These are phyloP conservation scores for Scelioninae gen. 2 DNA, from an alignment of 2,888 invertebrate genomes.

Conservation along the genomic window DNA sequence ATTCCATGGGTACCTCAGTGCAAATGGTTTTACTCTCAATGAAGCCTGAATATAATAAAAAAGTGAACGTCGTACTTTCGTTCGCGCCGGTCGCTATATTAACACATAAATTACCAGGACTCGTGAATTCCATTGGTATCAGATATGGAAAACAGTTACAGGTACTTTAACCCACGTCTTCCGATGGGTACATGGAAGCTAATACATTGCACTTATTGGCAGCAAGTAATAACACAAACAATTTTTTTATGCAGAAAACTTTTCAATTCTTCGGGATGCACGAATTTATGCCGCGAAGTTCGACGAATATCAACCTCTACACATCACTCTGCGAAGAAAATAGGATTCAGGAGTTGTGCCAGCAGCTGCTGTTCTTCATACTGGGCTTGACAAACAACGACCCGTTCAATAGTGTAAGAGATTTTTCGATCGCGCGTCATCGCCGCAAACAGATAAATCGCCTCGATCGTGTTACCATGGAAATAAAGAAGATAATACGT, in stretches of 20 bases:
- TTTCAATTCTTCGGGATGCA: conserved; percentile 63
- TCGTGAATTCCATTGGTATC: conserved; percentile 62
- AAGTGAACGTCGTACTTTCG: conserved; percentile 65
- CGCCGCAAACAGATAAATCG: too few species aligned
- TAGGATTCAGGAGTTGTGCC: conserved; percentile 63
- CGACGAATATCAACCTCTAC: conserved; percentile 59
- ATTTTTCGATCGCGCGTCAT: conserved; percentile 57
- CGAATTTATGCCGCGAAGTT: conserved; percentile 65
- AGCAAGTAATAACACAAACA: neutral
- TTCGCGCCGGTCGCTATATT: conserved; percentile 68
- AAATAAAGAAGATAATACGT: too few species aligned
- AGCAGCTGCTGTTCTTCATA: conserved; percentile 61
- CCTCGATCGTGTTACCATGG: too few species aligned
- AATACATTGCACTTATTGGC: too few species aligned
- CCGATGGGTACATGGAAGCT: too few species aligned
- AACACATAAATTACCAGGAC: conserved; percentile 66
- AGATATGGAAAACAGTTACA: conserved; percentile 66
- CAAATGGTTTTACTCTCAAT: conserved; percentile 67
- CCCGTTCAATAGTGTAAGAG: conserved; percentile 65
- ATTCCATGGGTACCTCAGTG: conserved; percentile 69
- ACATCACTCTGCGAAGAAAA: conserved; percentile 63
- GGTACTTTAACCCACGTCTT: conserved; percentile 50
- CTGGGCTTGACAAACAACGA: conserved; percentile 65
- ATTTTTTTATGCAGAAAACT: conserved; percentile 62
- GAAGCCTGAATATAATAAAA: conserved; percentile 67